phyloP scores from a whole-genome alignment of 1,140 invertebrate species.

The Achatina immaculata region DNA sequence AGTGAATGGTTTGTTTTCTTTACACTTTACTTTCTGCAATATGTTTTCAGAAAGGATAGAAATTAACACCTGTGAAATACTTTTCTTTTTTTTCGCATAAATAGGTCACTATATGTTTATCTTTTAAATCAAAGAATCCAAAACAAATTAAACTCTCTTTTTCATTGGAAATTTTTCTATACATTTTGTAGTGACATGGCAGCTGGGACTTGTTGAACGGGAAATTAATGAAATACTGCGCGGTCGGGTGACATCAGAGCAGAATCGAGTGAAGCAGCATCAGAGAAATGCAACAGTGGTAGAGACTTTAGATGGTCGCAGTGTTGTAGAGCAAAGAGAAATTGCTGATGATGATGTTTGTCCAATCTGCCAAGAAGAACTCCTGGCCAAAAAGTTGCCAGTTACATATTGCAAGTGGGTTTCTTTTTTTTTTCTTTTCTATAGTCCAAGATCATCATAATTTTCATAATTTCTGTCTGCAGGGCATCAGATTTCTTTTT shows the following conservation, averaged over 20 bases:
- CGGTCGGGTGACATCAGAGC: slow-evolving; percentile 46
- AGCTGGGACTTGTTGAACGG: slow-evolving; percentile 68
- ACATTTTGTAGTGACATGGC: slow-evolving; percentile 71
- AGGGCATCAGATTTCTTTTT: no score
- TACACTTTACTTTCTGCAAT: no score
- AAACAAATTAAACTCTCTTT: no score
- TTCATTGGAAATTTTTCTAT: no score
- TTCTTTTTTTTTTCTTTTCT: slow-evolving; percentile 13
- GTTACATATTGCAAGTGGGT: slow-evolving; percentile 71
- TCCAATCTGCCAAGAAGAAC: slow-evolving; percentile 72
- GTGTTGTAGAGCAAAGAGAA: slow-evolving; percentile 63
- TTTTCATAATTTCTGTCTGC: background rate
- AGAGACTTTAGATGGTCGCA: slow-evolving; percentile 48
- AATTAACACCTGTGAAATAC: no score
- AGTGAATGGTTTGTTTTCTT: no score
- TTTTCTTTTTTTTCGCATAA: no score
- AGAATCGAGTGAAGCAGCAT: slow-evolving; percentile 40
- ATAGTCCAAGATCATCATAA: background rate
- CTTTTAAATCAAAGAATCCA: no score
- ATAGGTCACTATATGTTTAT: no score
- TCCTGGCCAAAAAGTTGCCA: slow-evolving; percentile 67
- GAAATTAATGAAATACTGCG: slow-evolving; percentile 69
- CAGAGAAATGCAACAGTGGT: slow-evolving; percentile 31
- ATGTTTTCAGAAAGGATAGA: no score
- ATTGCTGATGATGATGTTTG: slow-evolving; percentile 70